These are phyloP conservation scores for Brienomyrus longianalis DNA, from an alignment of 2,113 vertebrate species.

Conservation along the genomic window DNA sequence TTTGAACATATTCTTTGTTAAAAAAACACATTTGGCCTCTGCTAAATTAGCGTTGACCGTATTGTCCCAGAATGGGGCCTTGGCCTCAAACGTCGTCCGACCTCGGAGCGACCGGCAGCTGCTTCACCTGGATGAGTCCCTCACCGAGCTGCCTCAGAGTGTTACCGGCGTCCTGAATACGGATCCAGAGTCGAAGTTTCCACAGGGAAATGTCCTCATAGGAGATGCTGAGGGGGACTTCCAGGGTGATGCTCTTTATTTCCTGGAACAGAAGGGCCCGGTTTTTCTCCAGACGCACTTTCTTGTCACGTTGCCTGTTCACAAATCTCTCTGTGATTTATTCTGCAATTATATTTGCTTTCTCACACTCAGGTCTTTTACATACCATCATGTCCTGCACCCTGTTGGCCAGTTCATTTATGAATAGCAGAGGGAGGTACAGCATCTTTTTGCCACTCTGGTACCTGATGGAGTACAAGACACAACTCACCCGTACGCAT, in stretches of 20 bases:
- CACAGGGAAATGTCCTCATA: constrained; percentile 92
- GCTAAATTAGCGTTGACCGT: background rate
- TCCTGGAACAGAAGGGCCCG: constrained; percentile 59
- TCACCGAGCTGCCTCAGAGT: constrained; percentile 90
- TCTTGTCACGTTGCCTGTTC: background rate
- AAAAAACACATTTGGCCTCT: background rate
- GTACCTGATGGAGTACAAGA: constrained; percentile 58
- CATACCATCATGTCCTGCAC: constrained; percentile 91
- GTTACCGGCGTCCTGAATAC: constrained; percentile 94
- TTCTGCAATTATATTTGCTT: background rate
- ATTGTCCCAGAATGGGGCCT: background rate
- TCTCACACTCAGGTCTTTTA: background rate
- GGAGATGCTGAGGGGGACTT: constrained; percentile 81
- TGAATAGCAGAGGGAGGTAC: constrained; percentile 96
- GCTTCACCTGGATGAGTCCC: constrained; percentile 18
- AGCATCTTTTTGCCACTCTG: constrained; percentile 81
- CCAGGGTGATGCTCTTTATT: constrained; percentile 77
- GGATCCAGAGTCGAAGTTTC: constrained; percentile 92
- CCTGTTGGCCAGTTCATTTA: constrained; percentile 92
- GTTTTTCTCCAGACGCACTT: background rate
- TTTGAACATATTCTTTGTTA: background rate
- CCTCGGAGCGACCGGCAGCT: background rate
- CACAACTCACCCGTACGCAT: background rate
- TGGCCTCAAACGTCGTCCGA: background rate
- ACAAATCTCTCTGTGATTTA: background rate